Percentiles rank a stretch among this genome's conserved stretches.
Evolutionary conservation across 2,797 vertebrate genomes (phyloP).

Genomic region (Triplophysa bombifrons): DNA sequence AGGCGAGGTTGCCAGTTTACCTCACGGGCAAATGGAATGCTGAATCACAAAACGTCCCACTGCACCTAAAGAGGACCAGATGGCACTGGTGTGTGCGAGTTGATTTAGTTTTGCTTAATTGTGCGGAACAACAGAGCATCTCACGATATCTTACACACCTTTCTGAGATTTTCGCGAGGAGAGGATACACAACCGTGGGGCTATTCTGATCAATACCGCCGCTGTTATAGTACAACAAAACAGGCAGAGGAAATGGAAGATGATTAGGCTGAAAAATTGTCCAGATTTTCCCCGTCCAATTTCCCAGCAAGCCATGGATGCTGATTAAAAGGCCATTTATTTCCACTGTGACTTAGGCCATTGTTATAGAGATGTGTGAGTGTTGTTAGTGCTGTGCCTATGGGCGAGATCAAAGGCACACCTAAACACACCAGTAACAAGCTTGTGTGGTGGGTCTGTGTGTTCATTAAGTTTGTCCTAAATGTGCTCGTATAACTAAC

Average conservation of each 20-base stretch:
- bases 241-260: conserved; percentile 30
- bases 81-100: not conserved
- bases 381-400: not conserved
- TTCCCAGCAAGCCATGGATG: conserved; percentile 17
- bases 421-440: conserved; percentile 26
- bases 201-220: conserved; percentile 30
- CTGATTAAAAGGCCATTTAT: conserved; percentile 46
- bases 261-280: conserved; percentile 51
- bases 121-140: not conserved
- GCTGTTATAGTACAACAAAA: conserved; percentile 38
- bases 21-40: conserved; percentile 13
- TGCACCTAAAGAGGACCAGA: conserved; percentile 6
- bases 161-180: not conserved
- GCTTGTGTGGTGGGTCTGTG: not conserved
- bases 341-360: conserved; percentile 42
- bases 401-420: conserved; percentile 50
- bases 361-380: conserved; percentile 20
- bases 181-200: conserved; percentile 1
- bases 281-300: conserved; percentile 17
- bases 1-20: conserved; percentile 30
- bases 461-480: conserved; percentile 23
- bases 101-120: conserved; percentile 14
- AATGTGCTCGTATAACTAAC: conserved; percentile 19
- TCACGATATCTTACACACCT: not conserved
- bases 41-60: conserved; percentile 12